Base-by-base conservation (phyloP, 2,113 vertebrate species). In the Leucopsar rothschildi region DNA sequence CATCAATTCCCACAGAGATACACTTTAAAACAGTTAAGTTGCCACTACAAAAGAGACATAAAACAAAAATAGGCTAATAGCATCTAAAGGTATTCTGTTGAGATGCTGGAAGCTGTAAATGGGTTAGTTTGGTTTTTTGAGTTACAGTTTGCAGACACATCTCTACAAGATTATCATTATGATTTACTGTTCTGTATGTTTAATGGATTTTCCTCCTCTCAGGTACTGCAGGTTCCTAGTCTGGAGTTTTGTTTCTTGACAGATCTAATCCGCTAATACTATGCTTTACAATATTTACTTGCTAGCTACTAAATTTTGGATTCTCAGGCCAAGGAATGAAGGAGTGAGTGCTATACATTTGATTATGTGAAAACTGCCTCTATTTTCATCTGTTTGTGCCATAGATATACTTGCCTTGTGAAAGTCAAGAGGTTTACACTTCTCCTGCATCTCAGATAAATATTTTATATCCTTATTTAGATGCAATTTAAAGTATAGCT, bases 1-100 rank as follows among this genome's bases (percentile, higher is more conserved):
- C 96, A 94, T 97, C 94, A 82, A 83, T 97, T 97, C 95, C 93
- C 84, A n/a, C 50, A 64, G 91, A 87, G 76, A 88, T 73, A 90
- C 88, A 95, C 91, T 89, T 90, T 79, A 90, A 88, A 94, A 89
- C 53, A 92, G 70, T 88, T 91, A 64, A 64, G 64, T 86, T 92
- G 92, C 87, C 78, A 55, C 81, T 88, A 82, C 9, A 65, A 96
- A 31, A 86, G 79, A 92, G 56, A 84, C 35, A 70, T 93, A 78
- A 93, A 88, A 7, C 75, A 82, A 96, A 97, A 94, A 66, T 21
- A 93, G 82, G 87, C 89, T 93, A 97, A 92, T 75, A 85, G 86
- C 33, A 45, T 88, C 75, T 85, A 73, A 95, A 96, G 64, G 90
- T 94, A 69, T 72, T 96, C 87, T 94, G 90, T 56, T 76, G 87